Base-by-base conservation (phyloP, 2,113 vertebrate genomes). In the Xyliphius kryptos region DNA sequence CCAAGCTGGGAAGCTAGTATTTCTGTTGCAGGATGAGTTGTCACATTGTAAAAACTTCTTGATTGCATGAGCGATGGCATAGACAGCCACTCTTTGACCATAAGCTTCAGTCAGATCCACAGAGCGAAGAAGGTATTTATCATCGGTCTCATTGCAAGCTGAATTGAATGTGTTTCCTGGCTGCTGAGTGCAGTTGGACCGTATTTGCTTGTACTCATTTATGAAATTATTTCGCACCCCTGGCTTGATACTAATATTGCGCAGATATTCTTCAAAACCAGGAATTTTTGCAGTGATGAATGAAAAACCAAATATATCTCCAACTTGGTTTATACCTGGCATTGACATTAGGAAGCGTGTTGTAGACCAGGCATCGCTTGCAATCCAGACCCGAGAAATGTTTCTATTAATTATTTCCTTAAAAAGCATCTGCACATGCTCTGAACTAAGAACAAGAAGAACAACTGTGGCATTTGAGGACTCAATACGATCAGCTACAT, bases 291-390 rank as follows among this genome's bases (percentile, higher is more conserved):
- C 52, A 8, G 66, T 21, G 26, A 73, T 16, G 43, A 87, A 84
- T 1, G 38, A 69, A 7, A 82, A 72, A 9, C 86, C 86, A 32
- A 86, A 64, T 41, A 86, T 76, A 9, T 82, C 70, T 8, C 84
- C 83, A 47, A 85, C 73, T 51, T 57, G 60, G 49, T 82, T 70
- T 40, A 87, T 85, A 26, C 61, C 72, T 3, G 56, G 32, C 76
- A 85, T 82, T 0, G 19, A 65, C 19, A 73, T 48, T 36, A 85
- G 70, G 11, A 32, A 38, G 2, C 2, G 19, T 14, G 62, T 71
- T 9, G 65, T 57, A 10, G 80, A 71, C 83, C 86, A 87, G 55
- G 12, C 16, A n/a, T 86, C 83, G 48, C 72, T 83, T 15, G 82
- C 75, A 5, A 88, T 75, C 85, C 85, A 62, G 16, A 40, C 78